Evolutionary conservation across 2,797 vertebrate species (phyloP).

Genomic region (Gouania willdenowi): DNA sequence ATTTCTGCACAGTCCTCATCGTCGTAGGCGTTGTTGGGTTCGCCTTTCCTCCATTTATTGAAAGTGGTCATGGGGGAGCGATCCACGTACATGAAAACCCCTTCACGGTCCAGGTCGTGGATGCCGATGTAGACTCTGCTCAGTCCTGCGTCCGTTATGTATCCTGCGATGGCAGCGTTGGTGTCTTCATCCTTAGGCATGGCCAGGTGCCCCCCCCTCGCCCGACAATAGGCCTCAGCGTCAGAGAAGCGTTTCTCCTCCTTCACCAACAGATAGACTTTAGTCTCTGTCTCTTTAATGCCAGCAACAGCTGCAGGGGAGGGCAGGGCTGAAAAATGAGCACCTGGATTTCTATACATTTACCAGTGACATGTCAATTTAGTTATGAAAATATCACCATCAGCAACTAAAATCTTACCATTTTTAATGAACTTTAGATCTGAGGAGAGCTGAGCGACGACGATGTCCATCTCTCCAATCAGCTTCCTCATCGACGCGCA

Average conservation of each 20-base stretch:
- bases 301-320: slow-evolving; percentile 98
- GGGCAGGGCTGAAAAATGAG: slow-evolving; percentile 97
- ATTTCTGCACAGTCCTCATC: slow-evolving; percentile 97
- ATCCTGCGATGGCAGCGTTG: slow-evolving; percentile 85
- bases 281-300: slow-evolving; percentile 92
- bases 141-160: slow-evolving; percentile 87
- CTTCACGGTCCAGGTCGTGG: slow-evolving; percentile 89
- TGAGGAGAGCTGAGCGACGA: slow-evolving; percentile 85
- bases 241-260: slow-evolving; percentile 90
- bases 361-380: slow-evolving; percentile 64
- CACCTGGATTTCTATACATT: slow-evolving; percentile 87
- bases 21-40: slow-evolving; percentile 93
- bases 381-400: too few relatives aligned
- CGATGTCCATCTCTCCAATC: slow-evolving; percentile 96
- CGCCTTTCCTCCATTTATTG: slow-evolving; percentile 90
- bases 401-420: slow-evolving; percentile 73
- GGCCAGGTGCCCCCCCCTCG: slow-evolving; percentile 87
- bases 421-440: slow-evolving; percentile 97
- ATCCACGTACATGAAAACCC: slow-evolving; percentile 88
- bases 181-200: slow-evolving; percentile 93
- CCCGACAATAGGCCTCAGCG: slow-evolving; percentile 88
- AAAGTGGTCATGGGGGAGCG: slow-evolving; percentile 92
- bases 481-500: slow-evolving; percentile 90
- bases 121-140: slow-evolving; percentile 91
- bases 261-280: slow-evolving; percentile 96